These are phyloP conservation scores for Lampris megalopsis DNA, from an alignment of 2,113 vertebrate species.

Conservation along the genomic window DNA sequence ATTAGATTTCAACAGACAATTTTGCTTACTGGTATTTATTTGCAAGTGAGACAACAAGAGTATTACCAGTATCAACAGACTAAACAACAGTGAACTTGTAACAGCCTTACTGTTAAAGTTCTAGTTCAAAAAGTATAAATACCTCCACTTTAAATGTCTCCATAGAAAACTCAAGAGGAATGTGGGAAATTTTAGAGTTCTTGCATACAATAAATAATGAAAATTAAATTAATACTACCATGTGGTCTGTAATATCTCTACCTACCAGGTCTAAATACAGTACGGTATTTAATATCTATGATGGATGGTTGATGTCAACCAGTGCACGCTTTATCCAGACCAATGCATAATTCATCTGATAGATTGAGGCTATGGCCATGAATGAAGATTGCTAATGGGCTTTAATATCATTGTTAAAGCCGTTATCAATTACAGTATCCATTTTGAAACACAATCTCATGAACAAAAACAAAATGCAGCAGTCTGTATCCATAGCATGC, in stretches of 20 bases:
- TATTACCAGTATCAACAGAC: too few species aligned
- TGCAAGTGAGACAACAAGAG: too few species aligned
- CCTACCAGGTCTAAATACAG: conserved; percentile 56
- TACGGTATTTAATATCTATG: conserved; percentile 59
- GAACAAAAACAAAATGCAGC: too few species aligned
- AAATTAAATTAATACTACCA: background rate
- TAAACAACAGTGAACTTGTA: too few species aligned
- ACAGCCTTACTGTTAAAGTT: too few species aligned
- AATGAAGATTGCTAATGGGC: conserved; percentile 76
- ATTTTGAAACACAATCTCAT: conserved; percentile 16
- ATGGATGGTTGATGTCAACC: conserved; percentile 73
- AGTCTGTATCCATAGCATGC: background rate
- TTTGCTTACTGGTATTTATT: too few species aligned
- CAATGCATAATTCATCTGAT: conserved; percentile 82
- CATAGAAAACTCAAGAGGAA: background rate
- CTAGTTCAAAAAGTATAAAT: too few species aligned
- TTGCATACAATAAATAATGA: background rate
- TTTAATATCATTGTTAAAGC: conserved; percentile 62
- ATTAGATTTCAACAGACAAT: background rate
- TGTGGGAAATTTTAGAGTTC: background rate
- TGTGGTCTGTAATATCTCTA: conserved; percentile 40
- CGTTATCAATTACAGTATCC: conserved; percentile 42
- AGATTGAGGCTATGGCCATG: conserved; percentile 76
- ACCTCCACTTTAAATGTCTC: too few species aligned
- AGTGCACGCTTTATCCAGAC: conserved; percentile 73